A percentile compares a stretch with the other conserved stretches of the same genome.
Evolutionary conservation across 2,113 vertebrate genomes (phyloP).

Genomic region (Silurus glanis): DNA sequence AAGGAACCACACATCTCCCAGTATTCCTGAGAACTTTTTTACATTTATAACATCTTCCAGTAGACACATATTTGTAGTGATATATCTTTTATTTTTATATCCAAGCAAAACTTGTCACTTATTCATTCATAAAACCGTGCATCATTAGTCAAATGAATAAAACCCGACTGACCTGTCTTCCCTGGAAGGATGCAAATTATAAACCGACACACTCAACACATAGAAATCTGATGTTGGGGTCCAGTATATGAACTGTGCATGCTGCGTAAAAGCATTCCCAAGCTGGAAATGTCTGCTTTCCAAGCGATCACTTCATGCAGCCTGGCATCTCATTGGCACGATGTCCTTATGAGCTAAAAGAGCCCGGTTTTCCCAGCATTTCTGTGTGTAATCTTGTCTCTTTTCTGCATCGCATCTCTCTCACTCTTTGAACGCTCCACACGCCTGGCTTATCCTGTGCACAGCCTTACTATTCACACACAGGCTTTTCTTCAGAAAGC

Average conservation of each 20-base stretch:
- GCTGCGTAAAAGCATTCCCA: constrained; percentile 3
- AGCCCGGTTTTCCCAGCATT: constrained; percentile 6
- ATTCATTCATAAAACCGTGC: background rate
- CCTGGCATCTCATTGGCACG: background rate
- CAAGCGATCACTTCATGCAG: background rate
- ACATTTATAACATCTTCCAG: constrained; percentile 49
- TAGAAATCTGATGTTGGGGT: background rate
- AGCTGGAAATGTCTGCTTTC: background rate
- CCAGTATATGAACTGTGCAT: background rate
- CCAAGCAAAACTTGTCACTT: background rate
- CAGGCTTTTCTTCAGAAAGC: background rate
- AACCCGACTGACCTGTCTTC: constrained; percentile 6
- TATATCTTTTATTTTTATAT: background rate
- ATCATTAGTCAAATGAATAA: background rate
- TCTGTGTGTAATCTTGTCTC: constrained; percentile 1
- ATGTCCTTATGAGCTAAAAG: constrained; percentile 14
- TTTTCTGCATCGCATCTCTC: background rate
- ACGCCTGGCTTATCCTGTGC: background rate
- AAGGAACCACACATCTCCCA: background rate
- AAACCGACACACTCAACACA: constrained; percentile 54
- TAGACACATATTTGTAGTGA: background rate
- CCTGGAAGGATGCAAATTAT: constrained; percentile 23
- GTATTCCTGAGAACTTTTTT: constrained; percentile 5
- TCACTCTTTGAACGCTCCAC: background rate
- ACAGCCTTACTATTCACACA: background rate